phyloP scores from a whole-genome alignment of 2,888 invertebrate genomes.

The Drosophila limbata region DNA sequence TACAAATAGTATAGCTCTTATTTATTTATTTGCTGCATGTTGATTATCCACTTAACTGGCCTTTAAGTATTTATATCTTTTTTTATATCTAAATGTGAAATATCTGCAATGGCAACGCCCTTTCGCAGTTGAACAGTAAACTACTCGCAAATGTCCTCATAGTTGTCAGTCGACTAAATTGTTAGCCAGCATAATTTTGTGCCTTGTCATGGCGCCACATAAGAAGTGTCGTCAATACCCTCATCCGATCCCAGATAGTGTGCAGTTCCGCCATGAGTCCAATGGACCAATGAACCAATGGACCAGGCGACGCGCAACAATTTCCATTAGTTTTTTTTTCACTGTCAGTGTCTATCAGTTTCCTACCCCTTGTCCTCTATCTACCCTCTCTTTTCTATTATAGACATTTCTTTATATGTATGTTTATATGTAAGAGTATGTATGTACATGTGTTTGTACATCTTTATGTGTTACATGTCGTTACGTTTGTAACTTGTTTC shows the following conservation, averaged over 20 bases:
- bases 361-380: neutral
- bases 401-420: constrained; percentile 51
- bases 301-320: constrained; percentile 63
- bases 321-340: constrained; percentile 66
- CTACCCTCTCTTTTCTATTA: constrained; percentile 32
- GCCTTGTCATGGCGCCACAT: constrained; percentile 51
- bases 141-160: constrained; percentile 22
- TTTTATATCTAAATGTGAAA: constrained; percentile 13
- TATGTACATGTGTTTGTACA: constrained; percentile 12
- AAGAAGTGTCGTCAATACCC: constrained; percentile 35
- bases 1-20: neutral
- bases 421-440: neutral
- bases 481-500: constrained; percentile 63
- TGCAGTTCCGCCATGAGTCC: constrained; percentile 35
- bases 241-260: constrained; percentile 63
- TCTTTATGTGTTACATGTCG: constrained; percentile 40
- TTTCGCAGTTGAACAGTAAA: constrained; percentile 19
- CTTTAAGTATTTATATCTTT: constrained; percentile 1
- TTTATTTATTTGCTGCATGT: constrained; percentile 17
- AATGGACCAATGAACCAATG: constrained; percentile 43
- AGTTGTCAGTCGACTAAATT: constrained; percentile 45
- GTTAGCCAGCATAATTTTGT: constrained; percentile 53
- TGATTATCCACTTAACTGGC: neutral
- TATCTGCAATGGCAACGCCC: constrained; percentile 48
- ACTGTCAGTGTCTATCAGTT: constrained; percentile 57